Evolutionary conservation across 2,113 vertebrate species (phyloP).

Genomic region (Noctilio leporinus): DNA sequence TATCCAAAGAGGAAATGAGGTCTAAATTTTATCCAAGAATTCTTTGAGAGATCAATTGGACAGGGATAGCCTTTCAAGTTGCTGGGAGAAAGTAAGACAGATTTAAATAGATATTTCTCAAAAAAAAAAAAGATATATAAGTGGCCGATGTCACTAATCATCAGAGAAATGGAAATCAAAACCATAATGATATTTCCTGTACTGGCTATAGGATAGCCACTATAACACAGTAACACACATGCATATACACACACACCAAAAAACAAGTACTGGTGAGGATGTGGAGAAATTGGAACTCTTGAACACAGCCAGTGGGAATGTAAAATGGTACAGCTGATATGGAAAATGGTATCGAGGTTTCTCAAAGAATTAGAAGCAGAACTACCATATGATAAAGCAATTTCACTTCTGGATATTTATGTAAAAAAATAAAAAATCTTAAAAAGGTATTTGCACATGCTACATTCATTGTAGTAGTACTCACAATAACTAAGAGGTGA

Average conservation of each 20-base stretch:
- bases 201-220: neutral
- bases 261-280: neutral
- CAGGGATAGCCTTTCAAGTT: neutral
- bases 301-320: neutral
- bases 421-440: neutral
- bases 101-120: neutral
- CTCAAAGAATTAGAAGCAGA: neutral
- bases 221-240: neutral
- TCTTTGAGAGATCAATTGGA: neutral
- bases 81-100: neutral
- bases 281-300: neutral
- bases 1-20: constrained; percentile 50
- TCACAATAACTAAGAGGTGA: neutral
- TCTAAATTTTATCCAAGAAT: neutral
- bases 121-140: neutral
- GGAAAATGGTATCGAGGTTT: neutral
- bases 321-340: neutral
- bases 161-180: neutral
- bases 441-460: neutral
- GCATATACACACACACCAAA: neutral
- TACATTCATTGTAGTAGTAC: neutral
- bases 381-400: neutral
- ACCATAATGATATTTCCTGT: neutral
- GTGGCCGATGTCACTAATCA: neutral
- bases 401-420: neutral